Evolutionary conservation across 2,797 vertebrate genomes (phyloP).

Genomic region (Etheostoma nigrum): DNA sequence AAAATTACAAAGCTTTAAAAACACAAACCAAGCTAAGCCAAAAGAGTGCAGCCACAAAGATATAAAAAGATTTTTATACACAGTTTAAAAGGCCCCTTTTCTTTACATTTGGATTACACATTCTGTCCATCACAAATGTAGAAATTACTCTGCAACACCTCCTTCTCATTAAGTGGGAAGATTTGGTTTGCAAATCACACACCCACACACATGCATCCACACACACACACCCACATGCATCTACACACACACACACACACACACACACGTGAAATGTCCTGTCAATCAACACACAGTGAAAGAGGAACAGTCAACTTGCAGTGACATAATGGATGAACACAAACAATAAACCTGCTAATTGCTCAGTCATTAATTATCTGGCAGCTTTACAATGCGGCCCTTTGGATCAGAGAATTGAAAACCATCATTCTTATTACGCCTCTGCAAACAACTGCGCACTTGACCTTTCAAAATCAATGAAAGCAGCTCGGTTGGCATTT

Average conservation of each 20-base stretch:
- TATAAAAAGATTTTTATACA: background rate
- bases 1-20: too few relatives aligned
- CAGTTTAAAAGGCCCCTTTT: background rate
- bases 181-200: slow-evolving; percentile 56
- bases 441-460: slow-evolving; percentile 48
- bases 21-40: too few relatives aligned
- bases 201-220: background rate
- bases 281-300: slow-evolving; percentile 45
- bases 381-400: slow-evolving; percentile 32
- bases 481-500: slow-evolving; percentile 43
- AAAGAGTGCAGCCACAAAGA: too few relatives aligned
- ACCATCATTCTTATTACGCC: slow-evolving; percentile 42
- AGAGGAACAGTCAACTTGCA: slow-evolving; percentile 16
- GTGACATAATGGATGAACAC: slow-evolving; percentile 46
- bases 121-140: background rate
- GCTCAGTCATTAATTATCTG: slow-evolving; percentile 49
- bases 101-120: background rate
- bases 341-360: slow-evolving; percentile 63
- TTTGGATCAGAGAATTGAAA: slow-evolving; percentile 33
- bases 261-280: background rate
- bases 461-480: slow-evolving; percentile 59
- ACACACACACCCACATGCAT: background rate
- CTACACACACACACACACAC: background rate
- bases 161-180: slow-evolving; percentile 10
- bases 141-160: slow-evolving; percentile 9